Evolutionary conservation across 2,113 vertebrate genomes (phyloP).

Genomic region (Andinoacara biseriatus): DNA sequence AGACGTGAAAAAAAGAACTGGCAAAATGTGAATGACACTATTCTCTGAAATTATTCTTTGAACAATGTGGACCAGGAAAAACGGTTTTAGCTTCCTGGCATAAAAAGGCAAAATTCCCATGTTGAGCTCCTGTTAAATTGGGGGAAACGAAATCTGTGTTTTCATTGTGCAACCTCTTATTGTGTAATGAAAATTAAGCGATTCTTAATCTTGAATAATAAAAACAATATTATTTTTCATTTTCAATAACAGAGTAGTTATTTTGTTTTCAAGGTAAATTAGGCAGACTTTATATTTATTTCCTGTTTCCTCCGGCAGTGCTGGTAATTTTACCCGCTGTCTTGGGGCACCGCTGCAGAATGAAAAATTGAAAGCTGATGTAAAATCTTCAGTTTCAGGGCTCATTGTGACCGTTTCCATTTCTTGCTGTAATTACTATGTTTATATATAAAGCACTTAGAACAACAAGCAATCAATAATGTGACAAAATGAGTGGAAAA

Average conservation of each 20-base stretch:
- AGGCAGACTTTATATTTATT: conserved; percentile 19
- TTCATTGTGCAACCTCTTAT: neutral
- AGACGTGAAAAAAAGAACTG: neutral
- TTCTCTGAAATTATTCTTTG: neutral
- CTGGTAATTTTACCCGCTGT: conserved; percentile 34
- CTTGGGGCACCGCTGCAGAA: conserved; percentile 1
- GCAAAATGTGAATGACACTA: neutral
- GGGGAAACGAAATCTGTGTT: neutral
- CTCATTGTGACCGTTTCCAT: neutral
- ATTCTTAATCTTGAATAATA: neutral
- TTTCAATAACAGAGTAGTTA: neutral
- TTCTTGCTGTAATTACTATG: neutral
- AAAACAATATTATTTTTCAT: neutral
- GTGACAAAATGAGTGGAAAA: conserved; percentile 6
- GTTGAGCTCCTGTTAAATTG: neutral
- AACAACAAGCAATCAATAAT: neutral
- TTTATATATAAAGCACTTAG: neutral
- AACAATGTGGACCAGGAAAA: neutral
- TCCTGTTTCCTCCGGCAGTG: conserved; percentile 19
- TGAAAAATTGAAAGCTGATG: conserved; percentile 19
- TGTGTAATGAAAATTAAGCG: neutral
- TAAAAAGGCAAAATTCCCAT: neutral
- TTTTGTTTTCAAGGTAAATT: conserved; percentile 27
- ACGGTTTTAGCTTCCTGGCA: neutral
- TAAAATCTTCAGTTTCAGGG: conserved; percentile 26